Evolutionary conservation across 2,888 invertebrate genomes (phyloP).

Genomic region (Bombyx huttoni): DNA sequence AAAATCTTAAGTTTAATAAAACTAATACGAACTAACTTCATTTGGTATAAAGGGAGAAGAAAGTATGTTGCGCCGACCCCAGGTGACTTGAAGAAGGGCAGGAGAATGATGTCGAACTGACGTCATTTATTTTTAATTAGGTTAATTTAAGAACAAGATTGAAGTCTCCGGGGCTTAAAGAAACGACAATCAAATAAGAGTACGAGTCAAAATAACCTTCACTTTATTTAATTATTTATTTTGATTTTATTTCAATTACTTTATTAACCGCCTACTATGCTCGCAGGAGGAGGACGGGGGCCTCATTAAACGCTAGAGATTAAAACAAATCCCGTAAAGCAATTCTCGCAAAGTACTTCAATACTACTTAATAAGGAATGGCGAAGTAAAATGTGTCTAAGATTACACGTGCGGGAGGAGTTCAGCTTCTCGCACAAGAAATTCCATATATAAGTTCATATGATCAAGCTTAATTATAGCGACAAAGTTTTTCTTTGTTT

Average conservation of each 20-base stretch:
- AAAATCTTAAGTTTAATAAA: too few species aligned
- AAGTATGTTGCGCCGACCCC: too few species aligned
- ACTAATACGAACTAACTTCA: background rate
- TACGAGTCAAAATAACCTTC: background rate
- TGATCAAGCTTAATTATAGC: too few species aligned
- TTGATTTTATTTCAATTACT: background rate
- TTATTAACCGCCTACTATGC: background rate
- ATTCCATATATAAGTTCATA: too few species aligned
- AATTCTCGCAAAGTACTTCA: background rate
- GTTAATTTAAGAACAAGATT: background rate
- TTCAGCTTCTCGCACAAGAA: too few species aligned
- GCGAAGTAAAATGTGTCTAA: too few species aligned
- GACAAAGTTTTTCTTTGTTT: too few species aligned
- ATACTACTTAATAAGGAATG: too few species aligned
- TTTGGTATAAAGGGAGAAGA: too few species aligned
- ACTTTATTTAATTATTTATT: background rate
- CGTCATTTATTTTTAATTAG: background rate
- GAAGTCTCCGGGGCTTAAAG: background rate
- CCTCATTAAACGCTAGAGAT: background rate
- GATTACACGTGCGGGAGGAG: too few species aligned
- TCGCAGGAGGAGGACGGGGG: background rate
- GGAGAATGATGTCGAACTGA: too few species aligned
- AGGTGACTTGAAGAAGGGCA: too few species aligned
- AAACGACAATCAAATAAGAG: background rate
- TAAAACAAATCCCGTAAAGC: background rate